Conservation (phyloP, 1,140 invertebrate genomes). For the Heliconius eleuchia region DNA sequence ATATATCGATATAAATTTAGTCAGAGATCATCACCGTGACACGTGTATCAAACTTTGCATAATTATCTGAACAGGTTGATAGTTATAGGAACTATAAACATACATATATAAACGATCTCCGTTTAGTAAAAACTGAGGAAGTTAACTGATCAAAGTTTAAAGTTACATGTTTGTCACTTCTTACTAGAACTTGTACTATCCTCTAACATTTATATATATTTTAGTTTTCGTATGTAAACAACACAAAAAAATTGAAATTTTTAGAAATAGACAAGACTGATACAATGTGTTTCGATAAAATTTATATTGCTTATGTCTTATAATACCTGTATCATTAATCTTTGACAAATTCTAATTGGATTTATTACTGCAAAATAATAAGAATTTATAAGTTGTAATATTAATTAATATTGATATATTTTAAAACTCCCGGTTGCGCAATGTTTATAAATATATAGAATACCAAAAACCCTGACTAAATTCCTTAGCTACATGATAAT, state of each 20-base stretch:
- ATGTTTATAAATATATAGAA: too few relatives aligned
- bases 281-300: not conserved
- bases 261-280: not conserved
- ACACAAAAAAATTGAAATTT: not conserved
- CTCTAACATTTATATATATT: not conserved
- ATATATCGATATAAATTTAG: not conserved
- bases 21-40: conserved; percentile 27
- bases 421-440: too few relatives aligned
- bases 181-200: not conserved
- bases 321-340: too few relatives aligned
- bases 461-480: not conserved
- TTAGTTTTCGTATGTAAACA: conserved; percentile 2
- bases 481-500: conserved; percentile 7
- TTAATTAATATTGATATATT: not conserved
- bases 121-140: conserved; percentile 31
- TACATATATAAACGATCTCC: not conserved
- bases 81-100: not conserved
- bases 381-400: not conserved
- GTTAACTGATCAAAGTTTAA: conserved; percentile 31
- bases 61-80: conserved; percentile 24
- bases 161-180: not conserved
- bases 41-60: conserved; percentile 33
- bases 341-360: not conserved
- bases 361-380: not conserved
- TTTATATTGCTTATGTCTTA: not conserved